Evolutionary conservation across 1,140 invertebrate genomes (phyloP).

Genomic region (Spodoptera frugiperda): DNA sequence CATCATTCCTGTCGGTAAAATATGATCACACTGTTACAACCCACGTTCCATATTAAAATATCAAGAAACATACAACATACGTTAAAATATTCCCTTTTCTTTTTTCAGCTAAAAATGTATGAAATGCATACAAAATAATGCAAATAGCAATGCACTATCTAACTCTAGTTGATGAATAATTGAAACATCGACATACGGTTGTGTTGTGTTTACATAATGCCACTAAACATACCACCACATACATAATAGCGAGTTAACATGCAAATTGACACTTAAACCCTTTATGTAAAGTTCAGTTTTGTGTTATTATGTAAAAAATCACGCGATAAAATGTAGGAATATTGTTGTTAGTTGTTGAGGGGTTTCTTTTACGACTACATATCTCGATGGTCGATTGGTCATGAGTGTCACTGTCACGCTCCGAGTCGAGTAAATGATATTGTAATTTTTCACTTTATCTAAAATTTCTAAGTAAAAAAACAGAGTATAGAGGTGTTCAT

Average conservation of each 20-base stretch:
- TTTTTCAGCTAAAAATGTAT: not conserved
- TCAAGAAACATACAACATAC: not conserved
- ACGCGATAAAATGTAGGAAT: not conserved
- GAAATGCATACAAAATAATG: slow-evolving; percentile 38
- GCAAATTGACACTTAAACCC: slow-evolving; percentile 23
- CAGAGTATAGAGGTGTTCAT: no score
- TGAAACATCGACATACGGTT: slow-evolving; percentile 31
- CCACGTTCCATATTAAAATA: not conserved
- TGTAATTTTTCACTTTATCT: no score
- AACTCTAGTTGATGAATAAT: slow-evolving; percentile 30
- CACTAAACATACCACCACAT: slow-evolving; percentile 2
- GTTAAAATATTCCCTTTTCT: not conserved
- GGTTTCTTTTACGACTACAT: not conserved
- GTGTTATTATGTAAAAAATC: no score
- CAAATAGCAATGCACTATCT: slow-evolving; percentile 19
- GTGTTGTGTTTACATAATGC: slow-evolving; percentile 29
- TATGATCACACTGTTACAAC: no score
- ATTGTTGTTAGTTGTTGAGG: not conserved
- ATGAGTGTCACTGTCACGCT: no score
- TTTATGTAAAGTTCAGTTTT: slow-evolving; percentile 8
- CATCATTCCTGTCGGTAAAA: no score
- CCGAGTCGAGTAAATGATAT: no score
- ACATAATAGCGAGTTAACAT: slow-evolving; percentile 16
- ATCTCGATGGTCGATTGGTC: no score
- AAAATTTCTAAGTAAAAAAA: no score